A percentile compares a stretch with the other conserved stretches of the same genome.
These are phyloP conservation scores for Lymantria dispar DNA, from an alignment of 2,888 invertebrate species.

Conservation along the genomic window DNA sequence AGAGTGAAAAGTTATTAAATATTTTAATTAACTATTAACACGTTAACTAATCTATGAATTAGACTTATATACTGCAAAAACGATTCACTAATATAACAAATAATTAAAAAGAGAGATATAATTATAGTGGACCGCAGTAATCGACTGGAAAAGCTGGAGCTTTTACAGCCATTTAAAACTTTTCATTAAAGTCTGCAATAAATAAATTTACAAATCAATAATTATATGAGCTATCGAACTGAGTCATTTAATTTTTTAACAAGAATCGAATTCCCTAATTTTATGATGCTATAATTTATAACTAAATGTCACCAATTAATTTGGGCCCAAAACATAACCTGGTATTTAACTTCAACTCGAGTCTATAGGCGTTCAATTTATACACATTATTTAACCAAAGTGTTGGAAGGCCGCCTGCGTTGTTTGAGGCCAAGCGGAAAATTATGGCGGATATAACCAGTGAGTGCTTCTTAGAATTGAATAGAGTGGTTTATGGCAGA, in stretches of 20 bases:
- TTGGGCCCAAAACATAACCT: slow-evolving; percentile 5
- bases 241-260: slow-evolving; percentile 5
- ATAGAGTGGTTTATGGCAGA: not conserved
- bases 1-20: too few relatives aligned
- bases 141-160: too few relatives aligned
- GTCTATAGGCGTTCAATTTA: slow-evolving; percentile 1
- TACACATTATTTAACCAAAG: slow-evolving; percentile 1
- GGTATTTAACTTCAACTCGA: not conserved
- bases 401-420: not conserved
- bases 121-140: too few relatives aligned
- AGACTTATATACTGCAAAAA: too few relatives aligned
- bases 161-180: too few relatives aligned
- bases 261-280: slow-evolving; percentile 10
- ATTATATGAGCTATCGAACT: not conserved
- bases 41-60: too few relatives aligned
- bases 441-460: slow-evolving; percentile 26
- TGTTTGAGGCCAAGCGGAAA: slow-evolving; percentile 4
- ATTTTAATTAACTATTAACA: too few relatives aligned
- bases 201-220: not conserved
- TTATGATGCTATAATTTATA: slow-evolving; percentile 9
- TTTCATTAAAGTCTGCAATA: not conserved
- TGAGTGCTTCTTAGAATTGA: slow-evolving; percentile 38
- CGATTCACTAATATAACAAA: too few relatives aligned
- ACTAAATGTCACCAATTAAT: slow-evolving; percentile 25
- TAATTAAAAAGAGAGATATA: too few relatives aligned